Percentiles rank a stretch among this genome's conserved stretches.
These are phyloP conservation scores for Chamaea fasciata DNA, from an alignment of 2,113 vertebrate genomes.

Conservation along the genomic window DNA sequence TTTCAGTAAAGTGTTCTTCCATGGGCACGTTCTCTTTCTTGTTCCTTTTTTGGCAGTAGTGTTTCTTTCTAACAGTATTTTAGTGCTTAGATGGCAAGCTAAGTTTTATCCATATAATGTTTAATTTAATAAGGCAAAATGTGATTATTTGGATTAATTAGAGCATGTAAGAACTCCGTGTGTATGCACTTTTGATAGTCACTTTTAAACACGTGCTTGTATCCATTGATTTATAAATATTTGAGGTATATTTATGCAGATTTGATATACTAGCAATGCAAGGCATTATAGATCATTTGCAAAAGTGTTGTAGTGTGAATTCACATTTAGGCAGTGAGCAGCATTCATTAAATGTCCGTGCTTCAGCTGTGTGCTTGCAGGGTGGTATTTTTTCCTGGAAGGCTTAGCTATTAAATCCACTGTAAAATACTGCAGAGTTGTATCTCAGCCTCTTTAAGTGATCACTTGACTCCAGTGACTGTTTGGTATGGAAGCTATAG, in stretches of 20 bases:
- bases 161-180: neutral
- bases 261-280: constrained; percentile 8
- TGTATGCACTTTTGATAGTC: constrained; percentile 35
- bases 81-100: constrained; percentile 18
- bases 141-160: constrained; percentile 61
- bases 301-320: constrained; percentile 31
- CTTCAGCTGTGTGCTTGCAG: constrained; percentile 2
- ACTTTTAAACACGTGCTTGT: constrained; percentile 39
- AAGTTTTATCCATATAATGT: constrained; percentile 27
- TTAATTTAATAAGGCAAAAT: constrained; percentile 54
- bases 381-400: neutral
- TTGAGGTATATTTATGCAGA: constrained; percentile 52
- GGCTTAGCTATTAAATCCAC: constrained; percentile 13
- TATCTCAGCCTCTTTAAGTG: constrained; percentile 20
- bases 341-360: neutral
- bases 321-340: neutral
- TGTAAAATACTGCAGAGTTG: constrained; percentile 21
- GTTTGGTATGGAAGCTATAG: neutral
- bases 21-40: neutral
- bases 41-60: neutral
- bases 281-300: constrained; percentile 27
- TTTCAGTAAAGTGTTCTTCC: constrained; percentile 26
- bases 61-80: constrained; percentile 1
- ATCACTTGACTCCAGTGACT: constrained; percentile 6
- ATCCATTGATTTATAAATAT: constrained; percentile 48